Evolutionary conservation across 92 coral and sea anemone genomes (phyloP), one percentile per base, ranked within the genome.

Genomic region (Phymanthus crucifer): DNA sequence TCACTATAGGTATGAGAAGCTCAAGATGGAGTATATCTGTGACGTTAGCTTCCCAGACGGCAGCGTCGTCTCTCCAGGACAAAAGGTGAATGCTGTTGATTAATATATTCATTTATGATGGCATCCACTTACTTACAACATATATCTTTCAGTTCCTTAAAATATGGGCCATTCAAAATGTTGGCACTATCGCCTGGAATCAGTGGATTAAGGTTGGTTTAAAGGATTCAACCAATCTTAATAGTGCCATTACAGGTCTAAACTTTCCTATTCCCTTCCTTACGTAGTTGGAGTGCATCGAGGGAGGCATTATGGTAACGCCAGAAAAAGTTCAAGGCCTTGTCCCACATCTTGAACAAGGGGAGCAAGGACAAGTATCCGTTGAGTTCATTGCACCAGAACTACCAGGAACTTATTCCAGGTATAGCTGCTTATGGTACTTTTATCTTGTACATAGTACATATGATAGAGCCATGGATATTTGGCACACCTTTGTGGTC

Each of bases 41-140:
- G 99, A 96, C 78, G 98, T 88, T 43, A 96, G 93, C 75, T 87
- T 85, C 54, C 99, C 98, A n/a, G 98, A 93, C 83, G 99, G 98
- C 6, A 91, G 88, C 46, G 71, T 70, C 40, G 84, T 96, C 31
- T 73, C 78, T 43, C 96, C 90, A 37, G 92, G 90, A 38, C 81
- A 88, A 68, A 85, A 85, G 90, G 99, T 95, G 67, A 16, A 43
- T 43, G 13, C 48, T 43, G 48, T n/a, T n/a, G n/a, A n/a, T n/a
- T n/a, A n/a, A n/a, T n/a, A 18, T 43, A 69, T 3, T 43, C 5
- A 6, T 0, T 38, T 6, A 38, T 38, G 43, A 38, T 38, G 43
- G 43, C 10, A 38, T 38, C 43, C 48, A 11, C 48, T 43, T 43
- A 43, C 48, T 10, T 43, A 43, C 14, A 11, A 11, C 35, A 18